Base-by-base conservation (phyloP, 2,888 invertebrate species). In the Drosophila paucipuncta region DNA sequence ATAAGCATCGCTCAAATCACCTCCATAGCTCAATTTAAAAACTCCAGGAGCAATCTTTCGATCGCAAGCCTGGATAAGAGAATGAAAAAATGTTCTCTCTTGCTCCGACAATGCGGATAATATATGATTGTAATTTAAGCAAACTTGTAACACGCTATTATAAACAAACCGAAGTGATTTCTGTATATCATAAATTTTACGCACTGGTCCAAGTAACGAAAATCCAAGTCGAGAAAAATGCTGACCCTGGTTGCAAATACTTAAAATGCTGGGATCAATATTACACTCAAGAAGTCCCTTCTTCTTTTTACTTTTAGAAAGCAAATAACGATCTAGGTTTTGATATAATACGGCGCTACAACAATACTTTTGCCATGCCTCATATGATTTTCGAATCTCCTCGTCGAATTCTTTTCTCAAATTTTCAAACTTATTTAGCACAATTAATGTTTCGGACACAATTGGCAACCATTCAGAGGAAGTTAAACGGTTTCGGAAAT, bases 381-480 rank as follows among this genome's bases (percentile, higher is more conserved):
- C 91, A 86, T 95, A 95, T 4, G 95, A 93, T 76, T 94, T 94
- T 43, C 94, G 85, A 43, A 95, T 94, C 78, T 94, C 92, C 11
- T 94, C 85, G 18, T 78, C 83, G 18, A 89, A 92, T n/a, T 91
- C 91, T 9, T 76, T 79, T 18, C 81, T 77, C 1, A 91, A 61
- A 11, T 37, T 68, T 18, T 89, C 87, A 76, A 95, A 95, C 33
- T 96, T 95, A 73, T 96, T 96, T 61, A 96, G 95, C 2, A 80
- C 82, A 10, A 66, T 49, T 10, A 74, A 76, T 0, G 96, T 95
- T 84, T 95, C 95, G 67, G 96, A 95, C 90, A 96, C 96, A n/a
- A 95, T 94, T 47, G 97, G 95, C 93, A 98, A 93, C 97, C 97
- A 98, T 55, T 95, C 95, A 0, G 97, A 96, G 53, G 95, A 94